These are phyloP conservation scores for Whitmania pigra DNA, from an alignment of 1,140 invertebrate species.

Conservation along the genomic window DNA sequence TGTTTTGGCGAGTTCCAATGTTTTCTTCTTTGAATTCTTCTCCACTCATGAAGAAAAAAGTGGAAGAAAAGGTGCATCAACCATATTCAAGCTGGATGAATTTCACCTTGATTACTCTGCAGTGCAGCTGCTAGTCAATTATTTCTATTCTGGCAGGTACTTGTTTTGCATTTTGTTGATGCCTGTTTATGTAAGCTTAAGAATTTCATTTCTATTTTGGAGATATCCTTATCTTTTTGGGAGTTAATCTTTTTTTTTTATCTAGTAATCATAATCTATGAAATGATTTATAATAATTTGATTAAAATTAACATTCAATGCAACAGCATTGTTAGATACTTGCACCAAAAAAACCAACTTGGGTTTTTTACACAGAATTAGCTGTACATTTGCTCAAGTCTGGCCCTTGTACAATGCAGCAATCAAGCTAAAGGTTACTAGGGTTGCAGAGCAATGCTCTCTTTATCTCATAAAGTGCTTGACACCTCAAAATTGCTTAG, in stretches of 20 bases:
- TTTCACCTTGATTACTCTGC: slow-evolving; percentile 57
- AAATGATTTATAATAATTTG: background rate
- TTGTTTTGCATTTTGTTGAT: background rate
- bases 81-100: slow-evolving; percentile 51
- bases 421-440: slow-evolving; percentile 57
- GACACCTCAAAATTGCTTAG: slow-evolving; percentile 56
- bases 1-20: slow-evolving; percentile 61
- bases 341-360: no score
- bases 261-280: background rate
- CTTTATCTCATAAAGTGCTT: slow-evolving; percentile 56
- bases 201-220: background rate
- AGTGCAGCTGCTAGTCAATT: slow-evolving; percentile 54
- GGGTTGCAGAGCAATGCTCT: slow-evolving; percentile 57
- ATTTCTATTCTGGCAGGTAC: slow-evolving; percentile 60
- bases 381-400: slow-evolving; percentile 49
- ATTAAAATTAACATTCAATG: no score
- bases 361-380: slow-evolving; percentile 44
- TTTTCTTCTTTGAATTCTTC: slow-evolving; percentile 65
- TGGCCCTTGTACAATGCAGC: slow-evolving; percentile 62
- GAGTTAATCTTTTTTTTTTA: background rate
- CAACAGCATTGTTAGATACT: no score
- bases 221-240: background rate
- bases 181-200: background rate
- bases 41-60: slow-evolving; percentile 32
- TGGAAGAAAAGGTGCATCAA: slow-evolving; percentile 22